Evolutionary conservation across 2,797 vertebrate species (phyloP), one percentile per base, ranked within the genome.

Genomic region (Ctenosaura bakeri): DNA sequence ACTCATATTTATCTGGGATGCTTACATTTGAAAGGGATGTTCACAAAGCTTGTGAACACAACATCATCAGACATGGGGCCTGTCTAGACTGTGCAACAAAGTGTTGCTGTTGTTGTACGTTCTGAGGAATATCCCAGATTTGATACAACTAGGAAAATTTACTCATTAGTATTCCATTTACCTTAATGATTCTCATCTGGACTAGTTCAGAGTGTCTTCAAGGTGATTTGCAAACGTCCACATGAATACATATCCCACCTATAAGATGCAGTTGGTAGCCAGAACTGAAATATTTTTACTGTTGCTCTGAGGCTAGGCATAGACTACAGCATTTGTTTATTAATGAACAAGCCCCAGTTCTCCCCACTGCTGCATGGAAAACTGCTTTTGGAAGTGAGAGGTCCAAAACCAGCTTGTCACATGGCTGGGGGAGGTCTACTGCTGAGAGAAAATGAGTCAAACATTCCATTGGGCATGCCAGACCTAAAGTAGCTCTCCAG

Each of bases 331-430:
- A 77, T 64, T 62, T 62, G 10, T 26, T 83, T 59, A 20, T 66
- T 6, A 9, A 22, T 54, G 79, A 88, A 29, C 2, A 46, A 76
- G 50, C 50, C 35, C 2, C 46, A 46, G 1, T 50, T 26, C 46
- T 35, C 50, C 50, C 8, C 56, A 66, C 12, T 90, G 71, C n/a
- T 59, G 83, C 35, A 69, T 85, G 50, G 35, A 50, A 59, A 80
- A 74, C 59, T 87, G 14, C 35, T 76, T 90, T 82, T 74, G 78
- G 59, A 64, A 81, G 29, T 4, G 42, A 85, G 46, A 62, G 32
- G 71, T 66, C 56, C 56, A 77, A 90, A 83, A 83, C 73, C 59
- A 77, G 42, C 32, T 32, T 56, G 71, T 66, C 71, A 69, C 32
- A 77, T 81, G 69, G 18, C 18, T 83, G 32, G 12, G 56, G 71